Conservation (phyloP, 2,113 vertebrate species). For the Egretta garzetta region DNA sequence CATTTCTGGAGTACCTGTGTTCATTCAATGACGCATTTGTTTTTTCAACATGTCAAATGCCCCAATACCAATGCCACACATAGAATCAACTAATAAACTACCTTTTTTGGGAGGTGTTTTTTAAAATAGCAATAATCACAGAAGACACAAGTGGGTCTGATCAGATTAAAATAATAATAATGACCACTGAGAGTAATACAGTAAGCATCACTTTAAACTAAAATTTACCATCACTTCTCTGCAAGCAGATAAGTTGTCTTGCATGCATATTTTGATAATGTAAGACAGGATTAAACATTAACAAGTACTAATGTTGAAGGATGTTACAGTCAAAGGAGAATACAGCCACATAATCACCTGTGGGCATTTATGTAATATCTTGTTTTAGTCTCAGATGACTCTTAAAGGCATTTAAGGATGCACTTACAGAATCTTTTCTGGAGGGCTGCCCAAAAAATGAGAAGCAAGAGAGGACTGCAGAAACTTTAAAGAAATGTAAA, state of each 20-base stretch:
- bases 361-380: not conserved
- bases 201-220: not conserved
- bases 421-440: not conserved
- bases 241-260: not conserved
- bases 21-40: not conserved
- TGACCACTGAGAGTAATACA: not conserved
- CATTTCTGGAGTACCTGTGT: not conserved
- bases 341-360: not conserved
- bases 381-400: not conserved
- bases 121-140: not conserved
- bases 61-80: not conserved
- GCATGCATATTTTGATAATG: not conserved
- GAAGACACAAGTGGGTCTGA: not conserved
- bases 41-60: not conserved
- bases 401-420: not conserved
- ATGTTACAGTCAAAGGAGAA: not conserved
- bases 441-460: not conserved
- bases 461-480: not conserved
- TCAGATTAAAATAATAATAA: not conserved
- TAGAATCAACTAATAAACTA: not conserved
- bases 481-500: not conserved
- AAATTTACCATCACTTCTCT: not conserved
- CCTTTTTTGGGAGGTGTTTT: accelerated
- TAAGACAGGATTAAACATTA: not conserved
- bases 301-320: not conserved